A percentile compares a stretch with the other conserved stretches of the same genome.
Evolutionary conservation across 2,113 vertebrate species (phyloP).

Genomic region (Phylloscopus trochiloides): DNA sequence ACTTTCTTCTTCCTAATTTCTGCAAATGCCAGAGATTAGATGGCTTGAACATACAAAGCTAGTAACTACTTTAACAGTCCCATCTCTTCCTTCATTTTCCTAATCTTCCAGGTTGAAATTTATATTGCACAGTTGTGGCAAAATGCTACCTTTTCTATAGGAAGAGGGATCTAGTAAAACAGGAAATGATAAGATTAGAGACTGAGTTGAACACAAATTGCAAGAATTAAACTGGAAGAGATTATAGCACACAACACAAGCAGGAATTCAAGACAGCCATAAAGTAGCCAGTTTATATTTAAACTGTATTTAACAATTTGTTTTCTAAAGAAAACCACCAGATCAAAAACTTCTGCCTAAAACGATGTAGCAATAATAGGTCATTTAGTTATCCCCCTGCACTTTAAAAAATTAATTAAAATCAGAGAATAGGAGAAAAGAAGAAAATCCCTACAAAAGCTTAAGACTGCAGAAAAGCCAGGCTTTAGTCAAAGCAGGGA

Average conservation of each 20-base stretch:
- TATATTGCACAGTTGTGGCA: not conserved
- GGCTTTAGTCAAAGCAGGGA: not conserved
- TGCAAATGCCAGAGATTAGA: not conserved
- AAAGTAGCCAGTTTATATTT: not conserved
- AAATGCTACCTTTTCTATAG: not conserved
- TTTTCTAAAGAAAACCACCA: not conserved
- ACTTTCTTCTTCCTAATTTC: not conserved
- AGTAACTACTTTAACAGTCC: not conserved
- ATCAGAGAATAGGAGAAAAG: not conserved
- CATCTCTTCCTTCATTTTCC: not conserved
- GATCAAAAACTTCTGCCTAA: not conserved
- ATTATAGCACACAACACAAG: not conserved
- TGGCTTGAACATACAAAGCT: not conserved
- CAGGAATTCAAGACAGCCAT: not conserved
- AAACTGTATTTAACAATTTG: not conserved
- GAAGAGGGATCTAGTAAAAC: not conserved
- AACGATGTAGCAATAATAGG: fast-evolving
- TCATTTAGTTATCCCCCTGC: fast-evolving
- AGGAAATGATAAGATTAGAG: not conserved
- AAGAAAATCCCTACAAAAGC: not conserved
- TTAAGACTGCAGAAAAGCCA: not conserved
- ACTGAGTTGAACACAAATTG: not conserved
- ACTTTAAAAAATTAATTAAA: not conserved
- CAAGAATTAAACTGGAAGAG: not conserved
- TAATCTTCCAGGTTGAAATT: not conserved